Percentiles rank a stretch among this genome's conserved stretches.
phyloP scores from a whole-genome alignment of 2,113 vertebrate species.

The Alaudala cheleensis region DNA sequence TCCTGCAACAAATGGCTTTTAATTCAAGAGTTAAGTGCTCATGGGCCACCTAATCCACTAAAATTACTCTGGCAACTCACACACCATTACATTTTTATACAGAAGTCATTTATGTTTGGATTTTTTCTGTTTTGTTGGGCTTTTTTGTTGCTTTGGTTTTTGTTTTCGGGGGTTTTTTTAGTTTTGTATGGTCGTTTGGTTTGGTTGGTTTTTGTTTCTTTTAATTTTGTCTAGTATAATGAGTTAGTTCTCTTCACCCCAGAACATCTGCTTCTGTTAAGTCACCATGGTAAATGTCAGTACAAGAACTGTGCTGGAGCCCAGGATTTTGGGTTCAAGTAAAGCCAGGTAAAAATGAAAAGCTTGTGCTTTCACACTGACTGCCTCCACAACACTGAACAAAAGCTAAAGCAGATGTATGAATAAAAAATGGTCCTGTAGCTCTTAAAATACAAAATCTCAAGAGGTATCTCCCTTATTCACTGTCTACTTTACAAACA shows the following conservation, averaged over 20 bases:
- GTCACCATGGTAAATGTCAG: not conserved
- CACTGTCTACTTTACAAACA: not conserved
- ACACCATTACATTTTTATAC: not conserved
- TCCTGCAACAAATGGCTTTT: not conserved
- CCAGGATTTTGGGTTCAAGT: not conserved
- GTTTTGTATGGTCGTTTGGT: not conserved
- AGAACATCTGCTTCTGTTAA: not conserved
- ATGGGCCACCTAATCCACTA: not conserved
- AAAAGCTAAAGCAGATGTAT: not conserved
- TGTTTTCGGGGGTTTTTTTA: rapidly evolving
- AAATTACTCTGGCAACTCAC: not conserved
- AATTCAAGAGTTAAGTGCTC: not conserved
- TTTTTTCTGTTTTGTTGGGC: not conserved
- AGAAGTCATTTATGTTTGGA: not conserved
- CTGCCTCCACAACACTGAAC: not conserved
- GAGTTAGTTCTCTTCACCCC: not conserved
- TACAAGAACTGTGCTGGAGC: not conserved
- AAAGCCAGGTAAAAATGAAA: not conserved
- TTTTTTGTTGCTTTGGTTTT: not conserved
- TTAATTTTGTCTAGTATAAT: not conserved
- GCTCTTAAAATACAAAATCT: not conserved
- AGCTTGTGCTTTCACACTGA: not conserved
- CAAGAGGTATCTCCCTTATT: not conserved
- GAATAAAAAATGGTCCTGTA: not conserved
- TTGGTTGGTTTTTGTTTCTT: not conserved